Base-by-base conservation (phyloP, 2,888 invertebrate species). In the Amphipyra berbera region DNA sequence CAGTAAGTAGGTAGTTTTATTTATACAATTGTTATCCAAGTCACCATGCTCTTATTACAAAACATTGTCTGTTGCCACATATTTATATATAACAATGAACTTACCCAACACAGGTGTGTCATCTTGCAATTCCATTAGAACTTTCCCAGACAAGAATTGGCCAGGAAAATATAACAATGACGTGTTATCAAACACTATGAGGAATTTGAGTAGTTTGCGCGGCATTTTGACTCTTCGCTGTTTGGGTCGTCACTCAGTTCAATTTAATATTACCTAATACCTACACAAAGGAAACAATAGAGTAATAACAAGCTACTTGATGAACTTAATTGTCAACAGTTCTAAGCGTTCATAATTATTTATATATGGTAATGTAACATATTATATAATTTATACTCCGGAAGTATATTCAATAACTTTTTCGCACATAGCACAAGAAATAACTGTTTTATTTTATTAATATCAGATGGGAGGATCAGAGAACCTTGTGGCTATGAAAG, bases 151-250 rank as follows among this genome's bases (percentile, higher is more conserved):
- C 74, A 98, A 95, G 91, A 98, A 98, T 91, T 98, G 98, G 6
- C 98, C 98, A 66, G 98, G 98, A 88, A 98, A 98, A 91, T 98
- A 99, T 64, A 99, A 92, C 73, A 99, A 94, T 82, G 98, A 98
- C 48, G 98, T 98, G 89, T 98, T 98, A 93, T 99, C 98, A 93
- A 99, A 98, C 73, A 98, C 96, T 83, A 99, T 98, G 68, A 98
- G 95, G 93, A 99, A 99, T 94, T 98, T 98, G 74, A 98, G 96
- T 81, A 99, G 95, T 94, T 98, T 98, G 82, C 98, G 96, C 79
- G 98, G 97, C 98, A 98, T 98, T 84, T 85, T 94, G 63, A 59
- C 64, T 67, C 27, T 21, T 53, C 10, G 30, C 53, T 50, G 27
- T 30, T 13, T 21, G 30, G 37, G 3, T 49, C 49, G 9, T 9